Conservation (phyloP, 2,888 invertebrate genomes). For the Theodoxus fluviatilis region DNA sequence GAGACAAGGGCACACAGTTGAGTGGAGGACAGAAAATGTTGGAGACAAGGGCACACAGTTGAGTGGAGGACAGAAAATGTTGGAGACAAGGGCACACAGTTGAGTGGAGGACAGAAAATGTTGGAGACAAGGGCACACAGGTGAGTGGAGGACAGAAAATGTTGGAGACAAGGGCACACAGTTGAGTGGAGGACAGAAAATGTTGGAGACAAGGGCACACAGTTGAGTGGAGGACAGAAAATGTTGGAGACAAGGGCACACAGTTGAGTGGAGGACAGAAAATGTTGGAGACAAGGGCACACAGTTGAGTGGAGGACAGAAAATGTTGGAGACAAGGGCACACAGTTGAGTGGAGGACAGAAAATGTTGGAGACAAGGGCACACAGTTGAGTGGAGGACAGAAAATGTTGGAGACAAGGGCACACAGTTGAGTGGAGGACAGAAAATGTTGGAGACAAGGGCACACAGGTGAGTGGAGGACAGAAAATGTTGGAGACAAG, state of each 20-base stretch:
- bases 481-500: constrained; percentile 35
- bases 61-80: constrained; percentile 36
- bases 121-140: constrained; percentile 33
- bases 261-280: constrained; percentile 36
- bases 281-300: constrained; percentile 33
- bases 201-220: constrained; percentile 33
- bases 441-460: constrained; percentile 35
- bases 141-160: constrained; percentile 36
- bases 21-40: constrained; percentile 37
- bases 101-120: constrained; percentile 36
- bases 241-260: constrained; percentile 32
- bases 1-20: constrained; percentile 32
- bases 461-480: constrained; percentile 33
- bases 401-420: constrained; percentile 35
- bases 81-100: constrained; percentile 32
- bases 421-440: constrained; percentile 33
- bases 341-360: constrained; percentile 35
- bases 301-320: constrained; percentile 35
- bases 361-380: constrained; percentile 33
- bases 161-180: constrained; percentile 33
- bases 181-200: constrained; percentile 35
- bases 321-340: constrained; percentile 33
- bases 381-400: constrained; percentile 35
- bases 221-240: constrained; percentile 35
- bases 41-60: constrained; percentile 33